phyloP scores from a whole-genome alignment of 1,140 invertebrate species.

The Solenopsis fugax region DNA sequence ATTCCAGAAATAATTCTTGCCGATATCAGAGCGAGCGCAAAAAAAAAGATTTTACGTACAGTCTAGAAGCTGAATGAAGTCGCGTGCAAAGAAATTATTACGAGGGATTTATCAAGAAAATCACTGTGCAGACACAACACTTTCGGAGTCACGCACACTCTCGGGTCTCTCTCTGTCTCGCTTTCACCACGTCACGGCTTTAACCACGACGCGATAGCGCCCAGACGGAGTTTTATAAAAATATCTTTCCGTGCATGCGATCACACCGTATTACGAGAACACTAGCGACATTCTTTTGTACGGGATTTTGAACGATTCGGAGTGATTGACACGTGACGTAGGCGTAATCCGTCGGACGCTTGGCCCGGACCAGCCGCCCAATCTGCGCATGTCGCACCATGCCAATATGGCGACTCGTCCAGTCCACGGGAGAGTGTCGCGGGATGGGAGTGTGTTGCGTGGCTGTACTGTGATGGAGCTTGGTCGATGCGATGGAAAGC shows the following conservation, averaged over 20 bases:
- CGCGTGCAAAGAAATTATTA: slow-evolving; percentile 11
- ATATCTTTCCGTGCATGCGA: not conserved
- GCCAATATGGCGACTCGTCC: slow-evolving; percentile 72
- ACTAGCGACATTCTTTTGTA: not conserved
- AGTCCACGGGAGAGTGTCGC: slow-evolving; percentile 21
- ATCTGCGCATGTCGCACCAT: slow-evolving; percentile 64
- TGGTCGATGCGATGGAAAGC: slow-evolving; percentile 69
- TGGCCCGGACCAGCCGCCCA: slow-evolving; percentile 36
- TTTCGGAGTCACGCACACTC: slow-evolving; percentile 17
- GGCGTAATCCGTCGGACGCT: slow-evolving; percentile 52
- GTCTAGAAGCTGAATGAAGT: not conserved
- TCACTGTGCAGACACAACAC: slow-evolving; percentile 54
- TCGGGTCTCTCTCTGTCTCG: not conserved
- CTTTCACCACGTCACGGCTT: not conserved
- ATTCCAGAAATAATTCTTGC: slow-evolving; percentile 17
- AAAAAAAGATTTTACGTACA: slow-evolving; percentile 16
- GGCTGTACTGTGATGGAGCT: slow-evolving; percentile 56
- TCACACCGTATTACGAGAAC: slow-evolving; percentile 9
- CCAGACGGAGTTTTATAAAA: not conserved
- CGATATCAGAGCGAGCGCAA: not conserved
- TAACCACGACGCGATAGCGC: not conserved
- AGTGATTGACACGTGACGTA: slow-evolving; percentile 64
- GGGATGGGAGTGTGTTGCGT: slow-evolving; percentile 51
- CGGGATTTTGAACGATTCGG: not conserved
- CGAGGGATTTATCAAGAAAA: slow-evolving; percentile 5